Conservation (phyloP, 2,888 invertebrate genomes). For the Drosophila antonietae region DNA sequence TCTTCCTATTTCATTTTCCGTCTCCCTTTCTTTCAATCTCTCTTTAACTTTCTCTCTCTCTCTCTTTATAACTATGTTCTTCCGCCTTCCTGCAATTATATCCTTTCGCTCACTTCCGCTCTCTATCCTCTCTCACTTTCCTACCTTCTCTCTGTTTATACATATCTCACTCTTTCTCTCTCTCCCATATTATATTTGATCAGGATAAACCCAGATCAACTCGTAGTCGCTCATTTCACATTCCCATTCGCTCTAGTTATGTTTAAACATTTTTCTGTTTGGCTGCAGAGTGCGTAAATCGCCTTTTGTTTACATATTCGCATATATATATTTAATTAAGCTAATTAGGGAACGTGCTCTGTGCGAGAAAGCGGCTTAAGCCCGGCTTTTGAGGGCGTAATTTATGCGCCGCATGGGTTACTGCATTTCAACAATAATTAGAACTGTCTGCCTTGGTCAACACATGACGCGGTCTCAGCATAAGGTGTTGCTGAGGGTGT, state of each 20-base stretch:
- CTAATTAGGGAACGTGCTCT: slow-evolving; percentile 81
- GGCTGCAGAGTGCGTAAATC: slow-evolving; percentile 50
- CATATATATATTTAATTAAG: slow-evolving; percentile 81
- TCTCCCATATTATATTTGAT: neutral
- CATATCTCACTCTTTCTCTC: neutral
- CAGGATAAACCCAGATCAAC: neutral
- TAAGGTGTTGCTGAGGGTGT: slow-evolving; percentile 5
- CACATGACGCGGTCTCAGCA: slow-evolving; percentile 58
- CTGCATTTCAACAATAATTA: slow-evolving; percentile 78
- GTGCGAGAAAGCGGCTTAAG: slow-evolving; percentile 60
- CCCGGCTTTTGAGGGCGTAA: slow-evolving; percentile 63
- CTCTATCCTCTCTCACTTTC: neutral
- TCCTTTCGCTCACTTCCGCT: too few species aligned
- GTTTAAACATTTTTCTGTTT: slow-evolving; percentile 8
- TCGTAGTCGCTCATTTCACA: neutral
- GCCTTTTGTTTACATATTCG: slow-evolving; percentile 66
- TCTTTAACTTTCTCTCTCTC: too few species aligned
- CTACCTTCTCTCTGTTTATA: neutral
- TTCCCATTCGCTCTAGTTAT: neutral
- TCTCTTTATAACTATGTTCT: neutral
- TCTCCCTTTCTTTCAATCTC: neutral
- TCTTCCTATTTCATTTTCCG: neutral
- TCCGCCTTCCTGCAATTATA: accelerated
- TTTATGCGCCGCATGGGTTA: slow-evolving; percentile 73
- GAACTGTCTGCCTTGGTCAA: slow-evolving; percentile 62